These are phyloP conservation scores for Sinocyclocheilus rhinocerous DNA, from an alignment of 2,113 vertebrate genomes.

Conservation along the genomic window DNA sequence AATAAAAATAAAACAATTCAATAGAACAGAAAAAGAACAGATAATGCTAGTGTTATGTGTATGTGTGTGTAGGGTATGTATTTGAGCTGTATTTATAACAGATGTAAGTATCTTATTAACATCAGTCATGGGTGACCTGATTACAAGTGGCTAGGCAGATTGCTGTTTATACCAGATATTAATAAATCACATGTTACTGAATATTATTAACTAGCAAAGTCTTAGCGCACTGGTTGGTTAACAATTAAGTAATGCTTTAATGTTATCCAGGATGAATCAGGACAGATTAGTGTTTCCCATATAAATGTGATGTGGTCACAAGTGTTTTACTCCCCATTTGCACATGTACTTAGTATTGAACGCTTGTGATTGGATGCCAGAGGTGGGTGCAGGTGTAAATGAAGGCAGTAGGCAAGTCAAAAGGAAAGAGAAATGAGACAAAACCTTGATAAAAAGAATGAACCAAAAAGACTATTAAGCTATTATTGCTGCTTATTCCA, in stretches of 20 bases:
- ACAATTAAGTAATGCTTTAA: background rate
- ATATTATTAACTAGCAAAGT: background rate
- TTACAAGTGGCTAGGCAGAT: background rate
- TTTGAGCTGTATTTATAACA: background rate
- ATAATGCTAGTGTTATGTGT: no score
- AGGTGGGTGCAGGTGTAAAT: background rate
- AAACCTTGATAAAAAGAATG: no score
- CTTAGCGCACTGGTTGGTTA: background rate
- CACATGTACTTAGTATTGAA: background rate
- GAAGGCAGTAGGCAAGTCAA: background rate
- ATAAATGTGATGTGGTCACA: background rate
- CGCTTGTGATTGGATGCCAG: background rate
- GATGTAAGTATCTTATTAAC: background rate
- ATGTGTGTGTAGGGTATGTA: background rate
- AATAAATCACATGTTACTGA: background rate
- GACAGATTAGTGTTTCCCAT: background rate
- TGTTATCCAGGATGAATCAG: background rate
- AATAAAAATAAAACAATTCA: no score
- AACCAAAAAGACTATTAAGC: no score
- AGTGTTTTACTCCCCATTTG: background rate
- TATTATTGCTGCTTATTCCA: background rate
- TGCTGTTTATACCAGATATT: background rate
- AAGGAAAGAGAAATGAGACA: background rate
- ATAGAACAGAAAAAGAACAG: no score
- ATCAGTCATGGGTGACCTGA: background rate